phyloP scores from a whole-genome alignment of 2,797 vertebrate genomes.

The Manis crassicaudata region DNA sequence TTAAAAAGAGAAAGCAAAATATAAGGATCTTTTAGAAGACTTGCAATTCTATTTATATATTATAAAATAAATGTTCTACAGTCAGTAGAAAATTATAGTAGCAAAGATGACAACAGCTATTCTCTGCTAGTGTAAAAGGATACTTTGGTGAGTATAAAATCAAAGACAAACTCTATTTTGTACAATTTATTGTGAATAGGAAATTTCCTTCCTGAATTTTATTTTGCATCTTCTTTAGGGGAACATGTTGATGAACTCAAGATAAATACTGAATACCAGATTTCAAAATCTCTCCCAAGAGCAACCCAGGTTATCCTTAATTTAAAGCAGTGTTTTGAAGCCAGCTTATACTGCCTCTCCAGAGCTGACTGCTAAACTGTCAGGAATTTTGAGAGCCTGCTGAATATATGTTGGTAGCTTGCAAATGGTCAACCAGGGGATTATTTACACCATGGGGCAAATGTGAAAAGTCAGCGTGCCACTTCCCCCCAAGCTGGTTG shows the following conservation, averaged over 20 bases:
- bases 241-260: background rate
- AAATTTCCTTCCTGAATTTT: background rate
- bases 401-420: background rate
- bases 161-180: background rate
- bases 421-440: background rate
- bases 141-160: background rate
- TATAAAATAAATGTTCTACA: background rate
- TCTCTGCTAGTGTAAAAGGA: background rate
- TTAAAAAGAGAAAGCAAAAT: conserved; percentile 46
- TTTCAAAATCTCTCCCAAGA: background rate
- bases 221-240: background rate
- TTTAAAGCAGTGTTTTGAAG: background rate
- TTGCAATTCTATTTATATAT: conserved; percentile 19
- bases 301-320: too few relatives aligned
- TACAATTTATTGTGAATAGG: background rate
- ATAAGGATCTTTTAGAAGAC: conserved; percentile 21
- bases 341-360: background rate
- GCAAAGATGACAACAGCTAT: background rate
- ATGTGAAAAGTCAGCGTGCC: background rate
- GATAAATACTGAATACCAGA: background rate
- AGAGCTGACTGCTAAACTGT: background rate
- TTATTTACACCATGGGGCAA: background rate
- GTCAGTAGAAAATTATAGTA: background rate
- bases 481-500: background rate
- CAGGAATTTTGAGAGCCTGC: background rate